Conservation (phyloP, 2,888 invertebrate genomes). For the Saturnia pavonia region DNA sequence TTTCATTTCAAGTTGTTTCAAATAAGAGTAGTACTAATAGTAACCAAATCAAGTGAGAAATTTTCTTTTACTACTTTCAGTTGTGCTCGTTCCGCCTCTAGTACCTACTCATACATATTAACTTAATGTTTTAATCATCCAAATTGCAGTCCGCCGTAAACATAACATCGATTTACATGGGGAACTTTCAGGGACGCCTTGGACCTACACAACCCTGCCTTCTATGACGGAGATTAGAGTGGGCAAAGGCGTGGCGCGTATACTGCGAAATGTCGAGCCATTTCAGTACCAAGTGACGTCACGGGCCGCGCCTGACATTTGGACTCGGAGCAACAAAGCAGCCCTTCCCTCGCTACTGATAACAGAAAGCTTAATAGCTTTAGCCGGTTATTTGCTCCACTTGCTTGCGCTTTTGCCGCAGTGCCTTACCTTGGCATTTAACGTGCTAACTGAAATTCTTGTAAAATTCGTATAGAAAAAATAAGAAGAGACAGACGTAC, state of each 20-base stretch:
- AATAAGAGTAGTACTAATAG: too few species aligned
- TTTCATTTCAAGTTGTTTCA: too few species aligned
- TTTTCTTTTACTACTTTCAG: background rate
- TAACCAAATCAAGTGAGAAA: background rate
- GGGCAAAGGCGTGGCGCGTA: slow-evolving; percentile 69
- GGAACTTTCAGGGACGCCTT: slow-evolving; percentile 56
- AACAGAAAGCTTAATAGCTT: slow-evolving; percentile 72
- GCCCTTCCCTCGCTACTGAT: slow-evolving; percentile 70
- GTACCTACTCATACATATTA: background rate
- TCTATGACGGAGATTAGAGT: slow-evolving; percentile 70
- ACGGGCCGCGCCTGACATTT: slow-evolving; percentile 79
- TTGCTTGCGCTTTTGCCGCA: slow-evolving; percentile 47
- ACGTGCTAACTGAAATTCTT: slow-evolving; percentile 18
- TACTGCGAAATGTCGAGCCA: slow-evolving; percentile 77
- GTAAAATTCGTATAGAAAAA: background rate
- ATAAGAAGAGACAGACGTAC: background rate
- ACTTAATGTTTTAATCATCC: background rate
- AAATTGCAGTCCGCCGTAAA: slow-evolving; percentile 30
- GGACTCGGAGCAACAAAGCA: slow-evolving; percentile 70
- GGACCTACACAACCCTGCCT: slow-evolving; percentile 64
- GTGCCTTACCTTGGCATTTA: slow-evolving; percentile 70
- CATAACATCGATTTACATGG: slow-evolving; percentile 52
- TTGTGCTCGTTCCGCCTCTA: background rate
- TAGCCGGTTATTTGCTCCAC: slow-evolving; percentile 63
- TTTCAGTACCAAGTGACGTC: slow-evolving; percentile 72